A percentile compares a stretch with the other conserved stretches of the same genome.
phyloP scores from a whole-genome alignment of 2,888 invertebrate species.

The Carterocephalus palaemon region DNA sequence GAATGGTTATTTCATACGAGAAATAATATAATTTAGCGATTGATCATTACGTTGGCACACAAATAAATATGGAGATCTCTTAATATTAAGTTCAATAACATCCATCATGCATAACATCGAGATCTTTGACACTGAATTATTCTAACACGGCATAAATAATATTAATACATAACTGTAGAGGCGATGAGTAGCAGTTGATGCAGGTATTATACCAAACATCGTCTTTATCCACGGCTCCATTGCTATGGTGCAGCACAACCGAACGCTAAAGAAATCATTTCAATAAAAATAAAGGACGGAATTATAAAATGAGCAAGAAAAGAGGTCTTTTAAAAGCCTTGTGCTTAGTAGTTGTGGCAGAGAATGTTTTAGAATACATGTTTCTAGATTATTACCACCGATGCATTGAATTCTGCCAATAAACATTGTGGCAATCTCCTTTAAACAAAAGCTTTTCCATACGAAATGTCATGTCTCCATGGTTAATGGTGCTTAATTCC shows the following conservation, averaged over 20 bases:
- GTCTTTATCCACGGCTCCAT: slow-evolving; percentile 13
- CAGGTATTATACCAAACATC: background rate
- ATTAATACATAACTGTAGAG: slow-evolving; percentile 10
- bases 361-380: slow-evolving; percentile 18
- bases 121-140: slow-evolving; percentile 15
- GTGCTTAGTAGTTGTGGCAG: slow-evolving; percentile 24
- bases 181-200: slow-evolving; percentile 5
- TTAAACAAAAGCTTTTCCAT: no score
- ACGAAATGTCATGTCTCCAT: no score
- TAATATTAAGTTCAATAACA: slow-evolving; percentile 15
- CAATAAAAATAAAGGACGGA: slow-evolving; percentile 25
- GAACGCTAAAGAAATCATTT: slow-evolving; percentile 21
- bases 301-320: slow-evolving; percentile 26
- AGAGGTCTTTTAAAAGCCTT: slow-evolving; percentile 23
- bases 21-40: no score
- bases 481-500: no score
- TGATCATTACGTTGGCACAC: no score
- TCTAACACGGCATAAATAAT: slow-evolving; percentile 16
- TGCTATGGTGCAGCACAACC: slow-evolving; percentile 21
- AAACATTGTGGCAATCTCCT: slow-evolving; percentile 20
- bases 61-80: slow-evolving; percentile 13
- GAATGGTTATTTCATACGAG: no score
- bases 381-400: slow-evolving; percentile 20
- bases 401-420: slow-evolving; percentile 8
- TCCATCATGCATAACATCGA: slow-evolving; percentile 16